A percentile compares a stretch with the other conserved stretches of the same genome.
Evolutionary conservation across 2,888 invertebrate species (phyloP).

Genomic region (Endotricha flammealis): DNA sequence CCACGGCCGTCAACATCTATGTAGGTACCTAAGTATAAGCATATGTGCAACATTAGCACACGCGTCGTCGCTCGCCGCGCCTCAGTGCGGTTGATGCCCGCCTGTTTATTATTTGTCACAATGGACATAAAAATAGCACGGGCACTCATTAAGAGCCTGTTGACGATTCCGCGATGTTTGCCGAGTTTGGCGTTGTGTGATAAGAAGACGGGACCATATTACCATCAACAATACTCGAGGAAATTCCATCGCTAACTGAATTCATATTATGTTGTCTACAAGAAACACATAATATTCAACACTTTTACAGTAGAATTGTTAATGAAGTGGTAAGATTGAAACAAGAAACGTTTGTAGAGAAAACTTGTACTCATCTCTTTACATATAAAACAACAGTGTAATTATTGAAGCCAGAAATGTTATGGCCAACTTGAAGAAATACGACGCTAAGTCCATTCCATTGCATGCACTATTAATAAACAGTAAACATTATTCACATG

Average conservation of each 20-base stretch:
- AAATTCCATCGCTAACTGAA: too few relatives aligned
- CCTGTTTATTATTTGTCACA: constrained; percentile 59
- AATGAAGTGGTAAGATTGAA: too few relatives aligned
- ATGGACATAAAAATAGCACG: constrained; percentile 60
- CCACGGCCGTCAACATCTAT: constrained; percentile 53
- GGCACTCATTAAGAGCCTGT: constrained; percentile 39
- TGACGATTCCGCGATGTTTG: constrained; percentile 26
- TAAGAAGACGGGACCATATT: background rate
- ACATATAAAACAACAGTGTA: too few relatives aligned
- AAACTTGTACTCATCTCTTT: too few relatives aligned
- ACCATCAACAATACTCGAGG: background rate
- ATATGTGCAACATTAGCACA: constrained; percentile 29
- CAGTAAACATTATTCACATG: background rate
- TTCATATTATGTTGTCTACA: too few relatives aligned
- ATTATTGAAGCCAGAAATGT: too few relatives aligned
- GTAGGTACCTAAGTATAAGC: constrained; percentile 33
- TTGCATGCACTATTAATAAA: background rate
- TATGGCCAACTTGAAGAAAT: background rate
- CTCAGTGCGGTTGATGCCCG: constrained; percentile 48
- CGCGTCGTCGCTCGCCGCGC: constrained; percentile 22
- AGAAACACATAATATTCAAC: too few relatives aligned
- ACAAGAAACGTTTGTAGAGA: too few relatives aligned
- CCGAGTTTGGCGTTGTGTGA: constrained; percentile 17
- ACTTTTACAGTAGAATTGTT: too few relatives aligned
- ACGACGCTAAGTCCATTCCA: background rate